Base-by-base conservation (phyloP, 2,888 invertebrate species). In the Camptogramma bilineatum region DNA sequence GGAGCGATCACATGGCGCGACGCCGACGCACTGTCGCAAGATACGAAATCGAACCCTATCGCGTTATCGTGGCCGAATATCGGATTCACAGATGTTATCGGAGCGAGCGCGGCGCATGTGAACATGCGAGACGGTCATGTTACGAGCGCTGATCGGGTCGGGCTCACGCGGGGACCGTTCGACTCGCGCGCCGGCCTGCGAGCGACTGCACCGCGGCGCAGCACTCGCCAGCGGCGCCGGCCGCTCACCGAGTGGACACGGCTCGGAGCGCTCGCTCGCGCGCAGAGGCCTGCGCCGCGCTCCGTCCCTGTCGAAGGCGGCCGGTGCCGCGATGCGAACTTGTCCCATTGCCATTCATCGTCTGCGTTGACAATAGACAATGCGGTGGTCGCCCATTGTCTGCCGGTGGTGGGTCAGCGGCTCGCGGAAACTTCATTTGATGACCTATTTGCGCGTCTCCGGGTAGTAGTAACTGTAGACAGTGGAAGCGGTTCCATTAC, bases 291-390 rank as follows among this genome's bases (percentile, higher is more conserved):
- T 50, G 66, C 60, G 67, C 67, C 66, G 73, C 66, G 73, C 65
- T 76, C 70, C 75, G 71, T 84, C 85, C 79, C 76, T 70, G 67
- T 81, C 81, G 68, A 61, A 77, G 79, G 82, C 83, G 82, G 81
- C 82, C 82, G 82, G 78, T 81, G 78, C 47, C 39, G 50, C 80
- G 80, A 82, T 58, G 80, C 88, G 86, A 87, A 87, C 87, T 86
- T 86, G 87, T 79, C 84, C 87, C 90, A 92, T 91, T 91, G 79
- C 84, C 91, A 92, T 91, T 91, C 90, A 91, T 87, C 80, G 87
- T 73, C 76, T 79, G 75, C 79, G 80, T 77, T 81, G 84, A 88
- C 87, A 90, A 86, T 86, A 83, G 85, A 89, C 88, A 87, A 86
- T 86, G 79, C 81, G 80, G 79, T 81, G 81, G 80, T 78, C 77